Evolutionary conservation across 2,888 invertebrate species (phyloP).

Genomic region (Lacanobia oleracea): DNA sequence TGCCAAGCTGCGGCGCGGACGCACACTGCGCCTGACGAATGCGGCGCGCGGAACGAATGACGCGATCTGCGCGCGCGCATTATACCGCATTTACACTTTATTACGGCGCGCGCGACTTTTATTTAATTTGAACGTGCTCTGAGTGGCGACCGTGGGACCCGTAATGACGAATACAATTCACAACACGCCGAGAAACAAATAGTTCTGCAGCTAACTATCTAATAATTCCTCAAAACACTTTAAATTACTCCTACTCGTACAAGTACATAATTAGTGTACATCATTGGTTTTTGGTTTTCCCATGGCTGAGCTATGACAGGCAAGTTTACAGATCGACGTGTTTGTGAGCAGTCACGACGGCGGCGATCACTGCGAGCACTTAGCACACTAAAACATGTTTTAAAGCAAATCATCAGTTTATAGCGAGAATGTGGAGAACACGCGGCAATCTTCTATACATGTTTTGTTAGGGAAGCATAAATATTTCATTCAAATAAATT

Average conservation of each 20-base stretch:
- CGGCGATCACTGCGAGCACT: conserved; percentile 44
- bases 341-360: conserved; percentile 60
- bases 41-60: conserved; percentile 78
- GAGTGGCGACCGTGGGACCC: conserved; percentile 61
- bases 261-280: conserved; percentile 39
- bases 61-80: conserved; percentile 68
- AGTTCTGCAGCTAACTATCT: conserved; percentile 16
- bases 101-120: conserved; percentile 68
- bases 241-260: conserved; percentile 1
- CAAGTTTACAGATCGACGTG: conserved; percentile 38
- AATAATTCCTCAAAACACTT: conserved; percentile 42
- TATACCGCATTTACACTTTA: conserved; percentile 72
- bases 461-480: not conserved
- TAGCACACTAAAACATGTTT: conserved; percentile 11
- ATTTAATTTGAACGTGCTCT: conserved; percentile 64
- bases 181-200: conserved; percentile 42
- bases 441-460: no score
- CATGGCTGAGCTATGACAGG: conserved; percentile 51
- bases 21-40: conserved; percentile 81
- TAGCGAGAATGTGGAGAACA: no score
- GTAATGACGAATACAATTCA: conserved; percentile 40
- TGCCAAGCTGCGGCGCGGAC: conserved; percentile 42
- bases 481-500: not conserved
- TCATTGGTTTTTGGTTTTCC: conserved; percentile 52
- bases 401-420: conserved; percentile 1